A percentile compares a stretch with the other conserved stretches of the same genome.
Conservation (phyloP, 2,113 vertebrate genomes). For the Acanthochromis polyacanthus region DNA sequence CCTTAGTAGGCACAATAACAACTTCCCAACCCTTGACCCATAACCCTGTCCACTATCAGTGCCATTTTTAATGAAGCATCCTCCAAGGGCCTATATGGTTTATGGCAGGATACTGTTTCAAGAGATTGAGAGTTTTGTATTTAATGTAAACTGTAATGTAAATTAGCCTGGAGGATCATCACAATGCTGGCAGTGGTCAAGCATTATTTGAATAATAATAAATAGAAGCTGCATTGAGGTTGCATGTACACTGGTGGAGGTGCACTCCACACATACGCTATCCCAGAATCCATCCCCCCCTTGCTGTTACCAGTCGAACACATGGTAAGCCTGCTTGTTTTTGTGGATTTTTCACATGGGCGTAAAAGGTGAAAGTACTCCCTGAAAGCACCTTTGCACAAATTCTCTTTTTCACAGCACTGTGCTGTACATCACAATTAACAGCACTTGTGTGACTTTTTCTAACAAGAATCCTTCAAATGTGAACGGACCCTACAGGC, state of each 20-base stretch:
- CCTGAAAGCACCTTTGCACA: constrained; percentile 17
- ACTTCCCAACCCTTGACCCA: constrained; percentile 57
- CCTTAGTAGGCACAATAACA: constrained; percentile 50
- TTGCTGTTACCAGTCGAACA: constrained; percentile 11
- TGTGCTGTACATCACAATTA: constrained; percentile 35
- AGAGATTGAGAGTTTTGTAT: not conserved
- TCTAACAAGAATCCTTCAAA: constrained; percentile 31
- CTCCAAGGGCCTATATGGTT: not conserved
- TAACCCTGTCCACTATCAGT: constrained; percentile 9
- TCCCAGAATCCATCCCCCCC: constrained; percentile 6
- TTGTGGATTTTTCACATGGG: constrained; percentile 20
- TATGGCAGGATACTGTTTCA: constrained; percentile 19
- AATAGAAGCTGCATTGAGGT: not conserved
- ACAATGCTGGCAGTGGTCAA: not conserved
- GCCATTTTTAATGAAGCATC: constrained; percentile 48
- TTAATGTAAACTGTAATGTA: not conserved
- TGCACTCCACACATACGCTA: not conserved
- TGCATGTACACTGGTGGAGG: not conserved
- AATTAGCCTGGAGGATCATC: not conserved
- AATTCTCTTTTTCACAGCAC: constrained; percentile 20
- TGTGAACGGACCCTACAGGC: constrained; percentile 45
- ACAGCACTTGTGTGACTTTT: constrained; percentile 13
- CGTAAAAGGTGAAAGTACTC: constrained; percentile 20
- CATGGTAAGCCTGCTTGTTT: constrained; percentile 22
- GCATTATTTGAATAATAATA: constrained; percentile 7